A percentile compares a stretch with the other conserved stretches of the same genome.
These are phyloP conservation scores for Neomicropteryx cornuta DNA, from an alignment of 1,140 invertebrate species.

Conservation along the genomic window DNA sequence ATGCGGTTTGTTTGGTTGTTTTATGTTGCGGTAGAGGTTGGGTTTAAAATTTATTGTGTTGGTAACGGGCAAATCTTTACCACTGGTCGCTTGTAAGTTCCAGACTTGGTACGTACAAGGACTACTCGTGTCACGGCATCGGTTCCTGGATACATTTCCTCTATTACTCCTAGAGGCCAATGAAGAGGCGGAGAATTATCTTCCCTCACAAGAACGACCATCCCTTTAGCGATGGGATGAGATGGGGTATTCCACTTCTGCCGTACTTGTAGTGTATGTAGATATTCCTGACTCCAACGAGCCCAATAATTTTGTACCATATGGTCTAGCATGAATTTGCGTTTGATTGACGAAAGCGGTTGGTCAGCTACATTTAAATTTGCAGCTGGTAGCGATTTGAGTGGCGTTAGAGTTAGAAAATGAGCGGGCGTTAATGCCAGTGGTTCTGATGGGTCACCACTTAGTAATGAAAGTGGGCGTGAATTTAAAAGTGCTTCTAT, in stretches of 20 bases:
- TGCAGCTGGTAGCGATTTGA: conserved; percentile 20
- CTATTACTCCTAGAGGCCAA: conserved; percentile 16
- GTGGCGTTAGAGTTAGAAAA: conserved; percentile 19
- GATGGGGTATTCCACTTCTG: conserved; percentile 15
- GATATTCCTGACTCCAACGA: conserved; percentile 21
- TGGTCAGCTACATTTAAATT: conserved; percentile 10
- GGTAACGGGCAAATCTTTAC: conserved; percentile 4
- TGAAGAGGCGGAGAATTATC: conserved; percentile 12
- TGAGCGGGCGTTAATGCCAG: conserved; percentile 20
- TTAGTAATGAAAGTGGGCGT: conserved; percentile 17
- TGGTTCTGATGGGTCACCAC: conserved; percentile 16
- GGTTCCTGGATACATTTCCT: conserved; percentile 9
- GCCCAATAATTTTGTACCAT: conserved; percentile 24
- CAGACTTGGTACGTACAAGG: conserved; percentile 13
- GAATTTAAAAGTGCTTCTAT: conserved; percentile 24
- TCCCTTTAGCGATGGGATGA: conserved; percentile 10
- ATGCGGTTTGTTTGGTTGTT: no score
- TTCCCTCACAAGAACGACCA: conserved; percentile 15
- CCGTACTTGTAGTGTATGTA: conserved; percentile 16
- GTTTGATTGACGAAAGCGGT: conserved; percentile 13
- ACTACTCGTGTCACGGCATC: conserved; percentile 14
- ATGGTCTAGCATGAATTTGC: conserved; percentile 14
- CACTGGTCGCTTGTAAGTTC: conserved; percentile 7
- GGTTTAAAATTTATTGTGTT: conserved; percentile 3
- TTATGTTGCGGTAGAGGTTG: no score